Percentiles rank a stretch among this genome's conserved stretches.
These are phyloP conservation scores for Rana temporaria DNA, from an alignment of 2,113 vertebrate genomes.

Conservation along the genomic window DNA sequence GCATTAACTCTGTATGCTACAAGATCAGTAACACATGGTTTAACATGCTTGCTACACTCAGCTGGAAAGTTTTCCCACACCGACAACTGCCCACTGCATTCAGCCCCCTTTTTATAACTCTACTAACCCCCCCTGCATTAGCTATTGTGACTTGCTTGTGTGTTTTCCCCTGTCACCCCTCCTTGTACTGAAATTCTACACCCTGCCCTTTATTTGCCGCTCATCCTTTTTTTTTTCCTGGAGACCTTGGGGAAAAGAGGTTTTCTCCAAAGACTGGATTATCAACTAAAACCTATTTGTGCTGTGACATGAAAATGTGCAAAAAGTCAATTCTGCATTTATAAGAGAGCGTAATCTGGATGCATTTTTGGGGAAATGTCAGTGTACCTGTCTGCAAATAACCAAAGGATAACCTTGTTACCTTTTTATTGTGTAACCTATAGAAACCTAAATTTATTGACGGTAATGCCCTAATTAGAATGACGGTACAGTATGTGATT, in stretches of 20 bases:
- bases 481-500: too few relatives aligned
- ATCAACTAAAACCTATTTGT: background rate
- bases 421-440: background rate
- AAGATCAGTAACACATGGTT: constrained; percentile 10
- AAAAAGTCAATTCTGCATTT: too few relatives aligned
- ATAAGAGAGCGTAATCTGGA: too few relatives aligned
- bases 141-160: constrained; percentile 37
- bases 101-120: constrained; percentile 25
- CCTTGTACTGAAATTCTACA: constrained; percentile 50
- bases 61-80: constrained; percentile 51
- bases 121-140: constrained; percentile 29
- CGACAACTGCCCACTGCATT: constrained; percentile 26
- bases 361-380: background rate
- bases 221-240: constrained; percentile 48
- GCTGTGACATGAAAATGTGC: background rate
- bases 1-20: background rate
- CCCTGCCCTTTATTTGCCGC: constrained; percentile 34
- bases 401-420: background rate
- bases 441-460: background rate
- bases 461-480: too few relatives aligned
- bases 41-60: background rate
- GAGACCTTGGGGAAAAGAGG: constrained; percentile 11
- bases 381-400: background rate
- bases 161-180: constrained; percentile 30
- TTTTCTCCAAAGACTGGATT: constrained; percentile 11